Evolutionary conservation across 2,888 invertebrate species (phyloP).

Genomic region (Caenorhabditis sp.): DNA sequence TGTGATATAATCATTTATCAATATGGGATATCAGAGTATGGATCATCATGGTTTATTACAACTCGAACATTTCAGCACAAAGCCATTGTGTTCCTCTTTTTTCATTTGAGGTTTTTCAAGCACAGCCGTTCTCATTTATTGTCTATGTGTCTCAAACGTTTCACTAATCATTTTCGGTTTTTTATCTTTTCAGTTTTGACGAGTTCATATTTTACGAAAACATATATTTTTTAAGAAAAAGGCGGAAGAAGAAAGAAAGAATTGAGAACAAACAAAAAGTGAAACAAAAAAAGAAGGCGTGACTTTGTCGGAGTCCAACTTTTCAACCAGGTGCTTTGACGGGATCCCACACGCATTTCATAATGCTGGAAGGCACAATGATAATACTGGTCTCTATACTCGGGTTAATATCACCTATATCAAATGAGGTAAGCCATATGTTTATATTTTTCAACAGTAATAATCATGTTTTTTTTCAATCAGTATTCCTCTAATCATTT

Average conservation of each 20-base stretch:
- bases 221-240: not conserved
- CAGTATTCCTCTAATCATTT: no score
- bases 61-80: not conserved
- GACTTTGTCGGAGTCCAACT: not conserved
- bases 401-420: no score
- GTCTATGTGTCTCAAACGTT: not conserved
- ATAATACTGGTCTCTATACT: no score
- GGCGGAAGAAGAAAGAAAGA: not conserved
- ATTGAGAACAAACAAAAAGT: not conserved
- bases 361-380: no score
- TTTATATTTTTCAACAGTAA: no score
- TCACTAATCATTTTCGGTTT: not conserved
- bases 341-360: no score
- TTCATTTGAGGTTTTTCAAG: not conserved
- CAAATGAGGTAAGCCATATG: no score
- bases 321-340: not conserved
- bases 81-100: not conserved
- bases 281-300: not conserved
- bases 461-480: no score
- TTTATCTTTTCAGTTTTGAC: not conserved
- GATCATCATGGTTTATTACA: not conserved
- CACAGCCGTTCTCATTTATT: not conserved
- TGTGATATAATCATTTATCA: not conserved
- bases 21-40: not conserved
- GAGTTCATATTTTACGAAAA: not conserved